Conservation (phyloP, 2,888 invertebrate species). For the Bombylius major region DNA sequence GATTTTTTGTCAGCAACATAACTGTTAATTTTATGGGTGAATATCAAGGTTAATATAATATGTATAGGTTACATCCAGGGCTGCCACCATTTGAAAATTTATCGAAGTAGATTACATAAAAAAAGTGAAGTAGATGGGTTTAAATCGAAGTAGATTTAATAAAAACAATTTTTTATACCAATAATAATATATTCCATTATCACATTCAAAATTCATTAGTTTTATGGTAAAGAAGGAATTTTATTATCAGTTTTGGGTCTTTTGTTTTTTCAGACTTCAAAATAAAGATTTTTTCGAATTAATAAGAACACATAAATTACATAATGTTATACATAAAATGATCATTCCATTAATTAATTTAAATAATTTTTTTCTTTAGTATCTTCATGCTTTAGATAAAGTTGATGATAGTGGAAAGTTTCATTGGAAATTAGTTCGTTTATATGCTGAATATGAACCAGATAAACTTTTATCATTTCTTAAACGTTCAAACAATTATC, state of each 20-base stretch:
- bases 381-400: conserved; percentile 76
- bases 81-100: no score
- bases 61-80: no score
- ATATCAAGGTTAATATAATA: no score
- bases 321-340: conserved; percentile 70
- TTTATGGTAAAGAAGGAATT: not conserved
- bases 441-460: conserved; percentile 83
- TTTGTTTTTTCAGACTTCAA: conserved; percentile 45
- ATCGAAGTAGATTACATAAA: no score
- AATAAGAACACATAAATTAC: conserved; percentile 72
- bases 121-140: no score
- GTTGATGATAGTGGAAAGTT: conserved; percentile 67
- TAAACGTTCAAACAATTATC: conserved; percentile 79
- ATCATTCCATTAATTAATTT: conserved; percentile 80
- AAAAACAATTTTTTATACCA: no score
- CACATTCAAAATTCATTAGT: no score
- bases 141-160: no score
- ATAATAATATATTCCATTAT: no score
- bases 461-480: conserved; percentile 79
- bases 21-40: no score
- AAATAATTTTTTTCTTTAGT: conserved; percentile 55
- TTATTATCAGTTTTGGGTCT: not conserved
- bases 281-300: conserved; percentile 84
- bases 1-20: no score
- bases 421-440: conserved; percentile 71